Conservation (phyloP, 2,797 vertebrate genomes). For the Ctenopoma multispine region DNA sequence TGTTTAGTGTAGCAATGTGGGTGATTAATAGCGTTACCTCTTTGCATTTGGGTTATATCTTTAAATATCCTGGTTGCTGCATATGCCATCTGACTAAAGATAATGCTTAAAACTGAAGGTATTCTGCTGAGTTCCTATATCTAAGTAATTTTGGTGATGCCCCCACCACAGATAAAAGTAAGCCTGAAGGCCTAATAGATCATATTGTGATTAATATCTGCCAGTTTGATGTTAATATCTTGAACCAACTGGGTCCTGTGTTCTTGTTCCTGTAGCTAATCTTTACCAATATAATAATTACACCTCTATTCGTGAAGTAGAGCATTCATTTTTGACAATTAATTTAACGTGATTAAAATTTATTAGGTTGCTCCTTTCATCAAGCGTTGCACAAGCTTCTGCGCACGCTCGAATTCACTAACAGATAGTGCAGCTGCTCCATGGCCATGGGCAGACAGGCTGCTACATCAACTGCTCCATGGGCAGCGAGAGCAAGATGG, state of each 20-base stretch:
- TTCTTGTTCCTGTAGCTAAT: slow-evolving; percentile 59
- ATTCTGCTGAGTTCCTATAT: slow-evolving; percentile 19
- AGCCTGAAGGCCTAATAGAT: slow-evolving; percentile 30
- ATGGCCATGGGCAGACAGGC: slow-evolving; percentile 81
- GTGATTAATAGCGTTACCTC: slow-evolving; percentile 40
- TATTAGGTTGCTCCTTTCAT: slow-evolving; percentile 73
- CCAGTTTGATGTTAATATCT: slow-evolving; percentile 47
- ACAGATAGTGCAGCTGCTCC: slow-evolving; percentile 81
- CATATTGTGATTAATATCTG: slow-evolving; percentile 51
- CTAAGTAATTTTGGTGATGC: slow-evolving; percentile 28
- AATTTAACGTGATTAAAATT: slow-evolving; percentile 79
- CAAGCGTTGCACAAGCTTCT: slow-evolving; percentile 73
- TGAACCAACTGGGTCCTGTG: slow-evolving; percentile 39
- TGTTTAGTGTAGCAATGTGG: slow-evolving; percentile 23
- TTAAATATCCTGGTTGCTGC: slow-evolving; percentile 15
- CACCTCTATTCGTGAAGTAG: slow-evolving; percentile 66
- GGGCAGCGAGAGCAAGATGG: slow-evolving; percentile 77
- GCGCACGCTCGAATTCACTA: slow-evolving; percentile 80
- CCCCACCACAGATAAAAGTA: slow-evolving; percentile 3
- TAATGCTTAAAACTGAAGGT: slow-evolving; percentile 29
- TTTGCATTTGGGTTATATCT: slow-evolving; percentile 29
- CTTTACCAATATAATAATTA: slow-evolving; percentile 73
- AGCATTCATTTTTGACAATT: slow-evolving; percentile 75
- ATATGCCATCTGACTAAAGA: slow-evolving; percentile 33
- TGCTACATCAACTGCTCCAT: slow-evolving; percentile 81